phyloP scores from a whole-genome alignment of 2,888 invertebrate genomes.

The Drosophila atripex region DNA sequence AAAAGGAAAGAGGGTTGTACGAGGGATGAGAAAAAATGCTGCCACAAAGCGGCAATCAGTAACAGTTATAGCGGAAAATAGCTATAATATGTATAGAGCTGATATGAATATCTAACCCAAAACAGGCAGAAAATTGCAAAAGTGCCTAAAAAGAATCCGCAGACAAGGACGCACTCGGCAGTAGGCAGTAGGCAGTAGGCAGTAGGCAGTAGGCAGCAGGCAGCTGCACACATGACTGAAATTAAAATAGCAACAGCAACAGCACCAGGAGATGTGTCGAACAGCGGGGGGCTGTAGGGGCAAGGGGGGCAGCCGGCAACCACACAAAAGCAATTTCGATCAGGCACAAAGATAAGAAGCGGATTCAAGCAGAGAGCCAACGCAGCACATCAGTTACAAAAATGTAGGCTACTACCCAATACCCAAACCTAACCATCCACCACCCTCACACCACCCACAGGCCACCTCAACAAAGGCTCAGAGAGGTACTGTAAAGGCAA shows the following conservation, averaged over 20 bases:
- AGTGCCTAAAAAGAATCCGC: slow-evolving; percentile 65
- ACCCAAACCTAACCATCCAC: slow-evolving; percentile 10
- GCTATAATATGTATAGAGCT: slow-evolving; percentile 71
- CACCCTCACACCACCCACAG: slow-evolving; percentile 5
- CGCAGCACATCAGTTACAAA: slow-evolving; percentile 77
- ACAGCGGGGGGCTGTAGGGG: slow-evolving; percentile 25
- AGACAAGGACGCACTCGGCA: slow-evolving; percentile 17
- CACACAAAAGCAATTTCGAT: slow-evolving; percentile 80
- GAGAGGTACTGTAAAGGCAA: slow-evolving; percentile 43
- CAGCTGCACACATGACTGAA: slow-evolving; percentile 74
- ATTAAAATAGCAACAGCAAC: slow-evolving; percentile 68
- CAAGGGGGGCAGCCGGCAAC: slow-evolving; percentile 55
- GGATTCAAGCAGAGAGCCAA: slow-evolving; percentile 58
- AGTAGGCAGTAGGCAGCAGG: slow-evolving; percentile 35
- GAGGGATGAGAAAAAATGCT: slow-evolving; percentile 32
- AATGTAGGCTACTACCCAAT: slow-evolving; percentile 63
- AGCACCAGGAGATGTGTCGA: slow-evolving; percentile 35
- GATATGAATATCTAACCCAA: slow-evolving; percentile 77
- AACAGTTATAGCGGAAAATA: slow-evolving; percentile 79
- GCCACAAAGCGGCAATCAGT: slow-evolving; percentile 79
- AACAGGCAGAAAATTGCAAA: slow-evolving; percentile 70
- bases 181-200: slow-evolving; percentile 24
- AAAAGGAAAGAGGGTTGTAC: neutral
- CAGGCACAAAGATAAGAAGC: slow-evolving; percentile 70
- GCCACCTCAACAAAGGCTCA: slow-evolving; percentile 39